A percentile compares a stretch with the other conserved stretches of the same genome.
Conservation (phyloP, 2,888 invertebrate genomes). For the Brachycybe producta region DNA sequence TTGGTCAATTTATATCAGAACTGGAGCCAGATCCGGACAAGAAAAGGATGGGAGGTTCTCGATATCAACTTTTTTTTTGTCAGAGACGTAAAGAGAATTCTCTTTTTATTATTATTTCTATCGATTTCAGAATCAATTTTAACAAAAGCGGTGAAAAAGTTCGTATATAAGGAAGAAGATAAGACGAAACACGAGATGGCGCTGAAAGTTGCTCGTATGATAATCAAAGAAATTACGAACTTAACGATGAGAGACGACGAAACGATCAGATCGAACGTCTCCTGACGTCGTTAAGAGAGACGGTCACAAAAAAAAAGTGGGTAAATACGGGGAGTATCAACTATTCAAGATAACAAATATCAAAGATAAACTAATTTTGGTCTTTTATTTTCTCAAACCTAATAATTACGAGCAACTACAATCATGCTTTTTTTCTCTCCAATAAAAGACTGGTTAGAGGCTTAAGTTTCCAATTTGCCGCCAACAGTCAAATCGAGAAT, state of each 20-base stretch:
- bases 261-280: neutral
- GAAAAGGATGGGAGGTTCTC: conserved; percentile 18
- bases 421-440: no score
- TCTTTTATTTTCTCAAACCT: no score
- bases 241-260: conserved; percentile 49
- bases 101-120: conserved; percentile 3
- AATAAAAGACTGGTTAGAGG: no score
- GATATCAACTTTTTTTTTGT: neutral
- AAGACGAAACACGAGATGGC: conserved; percentile 82
- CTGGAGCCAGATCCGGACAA: conserved; percentile 49
- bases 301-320: neutral
- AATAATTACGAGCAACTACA: no score
- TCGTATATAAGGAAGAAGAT: conserved; percentile 70
- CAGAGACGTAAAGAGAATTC: conserved; percentile 1
- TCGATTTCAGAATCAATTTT: conserved; percentile 38
- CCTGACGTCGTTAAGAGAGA: no score
- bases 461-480: no score
- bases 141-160: conserved; percentile 54
- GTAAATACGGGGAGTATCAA: no score
- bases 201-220: conserved; percentile 94
- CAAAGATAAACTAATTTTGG: no score
- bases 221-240: conserved; percentile 84
- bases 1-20: conserved; percentile 83
- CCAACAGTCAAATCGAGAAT: no score
- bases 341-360: no score